These are phyloP conservation scores for Heterotilapia buettikoferi DNA, from an alignment of 2,113 vertebrate genomes.

Conservation along the genomic window DNA sequence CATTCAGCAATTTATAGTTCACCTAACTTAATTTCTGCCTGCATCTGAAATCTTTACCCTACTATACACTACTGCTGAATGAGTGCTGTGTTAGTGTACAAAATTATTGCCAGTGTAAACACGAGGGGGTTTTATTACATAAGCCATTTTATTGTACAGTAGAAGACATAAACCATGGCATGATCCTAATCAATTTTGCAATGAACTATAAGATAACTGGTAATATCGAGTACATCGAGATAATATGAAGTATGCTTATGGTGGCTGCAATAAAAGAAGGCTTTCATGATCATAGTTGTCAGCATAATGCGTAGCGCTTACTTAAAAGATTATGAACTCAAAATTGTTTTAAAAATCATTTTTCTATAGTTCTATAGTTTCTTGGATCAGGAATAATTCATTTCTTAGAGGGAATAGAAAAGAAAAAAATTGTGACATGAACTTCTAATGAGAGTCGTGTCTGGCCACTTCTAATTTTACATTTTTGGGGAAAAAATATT, in stretches of 20 bases:
- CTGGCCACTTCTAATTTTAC: background rate
- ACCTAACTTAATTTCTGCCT: background rate
- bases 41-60: background rate
- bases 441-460: background rate
- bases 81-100: background rate
- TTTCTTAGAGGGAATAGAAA: background rate
- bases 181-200: background rate
- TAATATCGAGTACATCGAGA: background rate
- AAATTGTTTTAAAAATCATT: background rate
- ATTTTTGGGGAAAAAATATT: background rate
- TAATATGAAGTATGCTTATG: background rate
- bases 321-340: background rate
- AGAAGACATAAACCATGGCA: background rate
- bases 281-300: background rate
- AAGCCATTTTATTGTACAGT: background rate
- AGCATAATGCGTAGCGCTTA: background rate
- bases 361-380: background rate
- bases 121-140: accelerated
- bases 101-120: background rate
- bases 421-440: background rate
- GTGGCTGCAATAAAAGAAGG: background rate
- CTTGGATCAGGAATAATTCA: background rate
- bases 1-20: background rate
- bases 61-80: background rate
- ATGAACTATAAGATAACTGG: background rate